Conservation (phyloP, 2,888 invertebrate species). For the Pollenia griseotomentosa region DNA sequence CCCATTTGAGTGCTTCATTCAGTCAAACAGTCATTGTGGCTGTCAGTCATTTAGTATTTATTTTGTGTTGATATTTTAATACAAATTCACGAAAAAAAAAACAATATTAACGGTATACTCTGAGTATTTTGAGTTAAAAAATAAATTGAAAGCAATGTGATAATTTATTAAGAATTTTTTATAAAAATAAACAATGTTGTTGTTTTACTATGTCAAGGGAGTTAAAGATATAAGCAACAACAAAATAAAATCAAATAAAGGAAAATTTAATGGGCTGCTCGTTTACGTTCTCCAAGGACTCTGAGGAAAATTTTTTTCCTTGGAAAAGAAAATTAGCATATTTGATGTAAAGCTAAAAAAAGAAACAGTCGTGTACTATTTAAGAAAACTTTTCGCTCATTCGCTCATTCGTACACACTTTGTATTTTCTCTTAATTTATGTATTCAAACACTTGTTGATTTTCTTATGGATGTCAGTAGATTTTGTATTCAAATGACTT, state of each 20-base stretch:
- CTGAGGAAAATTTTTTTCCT: not conserved
- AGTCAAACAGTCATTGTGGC: not conserved
- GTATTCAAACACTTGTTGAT: slow-evolving; percentile 59
- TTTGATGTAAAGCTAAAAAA: slow-evolving; percentile 1
- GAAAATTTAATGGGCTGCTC: not conserved
- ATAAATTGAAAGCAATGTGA: slow-evolving; percentile 17
- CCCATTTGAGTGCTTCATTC: not conserved
- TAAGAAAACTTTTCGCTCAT: not conserved
- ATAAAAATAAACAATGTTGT: not conserved
- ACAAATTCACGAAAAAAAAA: not conserved
- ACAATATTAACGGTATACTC: slow-evolving; percentile 53
- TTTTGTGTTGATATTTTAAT: not conserved
- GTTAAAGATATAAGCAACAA: slow-evolving; percentile 5
- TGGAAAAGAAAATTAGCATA: slow-evolving; percentile 28
- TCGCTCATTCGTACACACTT: not conserved
- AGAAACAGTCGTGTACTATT: not conserved
- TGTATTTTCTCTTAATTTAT: slow-evolving; percentile 22
- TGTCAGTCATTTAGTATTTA: not conserved
- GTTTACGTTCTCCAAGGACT: not conserved
- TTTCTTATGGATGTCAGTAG: slow-evolving; percentile 26
- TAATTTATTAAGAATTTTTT: slow-evolving; percentile 33
- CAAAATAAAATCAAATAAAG: not conserved
- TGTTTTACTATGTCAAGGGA: not conserved
- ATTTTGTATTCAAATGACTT: slow-evolving; percentile 35
- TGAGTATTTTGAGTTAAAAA: slow-evolving; percentile 17